Evolutionary conservation across 2,797 vertebrate genomes (phyloP), one percentile per base, ranked within the genome.

Genomic region (Cyclura pinguis): DNA sequence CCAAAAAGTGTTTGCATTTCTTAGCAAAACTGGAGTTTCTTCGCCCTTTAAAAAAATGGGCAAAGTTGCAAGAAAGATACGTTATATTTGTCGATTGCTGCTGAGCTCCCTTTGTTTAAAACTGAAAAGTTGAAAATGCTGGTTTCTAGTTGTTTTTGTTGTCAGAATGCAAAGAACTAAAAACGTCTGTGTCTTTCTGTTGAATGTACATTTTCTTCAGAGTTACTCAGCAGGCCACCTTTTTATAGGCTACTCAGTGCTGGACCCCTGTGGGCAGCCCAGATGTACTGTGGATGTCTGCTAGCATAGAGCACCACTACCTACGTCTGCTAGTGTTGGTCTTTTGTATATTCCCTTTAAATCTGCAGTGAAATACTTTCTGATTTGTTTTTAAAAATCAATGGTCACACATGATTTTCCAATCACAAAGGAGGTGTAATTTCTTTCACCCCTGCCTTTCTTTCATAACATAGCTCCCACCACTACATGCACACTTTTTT

Each of bases 1-100:
- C 96, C 96, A 96, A 97, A 97, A 98, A 97, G 96, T 97, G 97
- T 97, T 97, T 97, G 97, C 95, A 90, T 96, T 95, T 94, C 92
- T 94, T 93, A 93, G 91, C 90, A 92, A 94, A 96, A 95, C 93
- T 94, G 86, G 92, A 96, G 88, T 94, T 95, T 96, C 88, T 84
- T 92, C 86, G 93, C 95, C 94, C 91, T 0, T 95, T 90, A 47
- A 35, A 16, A 92, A 80, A 82, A 87, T 94, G 93, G 86, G 91
- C 90, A 90, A 78, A 0, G 29, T 89, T 94, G 86, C 84, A 91
- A 91, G 86, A 86, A 84, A 76, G 84, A 62, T 91, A 77, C 77
- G 59, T 86, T 85, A 7, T 90, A 62, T 95, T 90, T 91, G 76
- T 76, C 64, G 91, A 87, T 20, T 57, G 73, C 91, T 83, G 35